phyloP scores from a whole-genome alignment of 2,888 invertebrate genomes.

The Pardosa pseudoannulata region DNA sequence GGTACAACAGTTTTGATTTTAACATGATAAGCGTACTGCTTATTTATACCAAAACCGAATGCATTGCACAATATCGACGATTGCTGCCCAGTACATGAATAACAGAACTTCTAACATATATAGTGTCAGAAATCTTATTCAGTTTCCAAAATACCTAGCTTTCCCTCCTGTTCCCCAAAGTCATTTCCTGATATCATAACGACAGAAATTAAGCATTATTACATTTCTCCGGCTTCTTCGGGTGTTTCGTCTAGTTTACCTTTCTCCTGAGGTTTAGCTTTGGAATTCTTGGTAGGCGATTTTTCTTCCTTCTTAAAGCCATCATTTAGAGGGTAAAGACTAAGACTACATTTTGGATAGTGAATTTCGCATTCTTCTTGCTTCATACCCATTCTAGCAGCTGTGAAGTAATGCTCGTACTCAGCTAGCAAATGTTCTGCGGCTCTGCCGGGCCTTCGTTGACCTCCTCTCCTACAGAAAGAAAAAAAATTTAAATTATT shows the following conservation, averaged over 20 bases:
- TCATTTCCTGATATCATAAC: no score
- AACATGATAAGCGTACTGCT: no score
- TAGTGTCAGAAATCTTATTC: no score
- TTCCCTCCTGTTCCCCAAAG: no score
- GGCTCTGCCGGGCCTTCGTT: slow-evolving; percentile 50
- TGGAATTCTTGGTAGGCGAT: background rate
- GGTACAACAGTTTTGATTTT: no score
- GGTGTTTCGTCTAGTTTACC: background rate
- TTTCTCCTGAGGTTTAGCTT: background rate
- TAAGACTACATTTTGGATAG: slow-evolving; percentile 43
- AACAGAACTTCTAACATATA: no score
- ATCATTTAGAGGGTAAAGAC: slow-evolving; percentile 54
- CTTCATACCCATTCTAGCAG: slow-evolving; percentile 62
- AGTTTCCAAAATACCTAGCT: no score
- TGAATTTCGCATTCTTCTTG: slow-evolving; percentile 43
- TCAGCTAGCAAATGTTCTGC: slow-evolving; percentile 46
- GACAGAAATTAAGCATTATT: no score
- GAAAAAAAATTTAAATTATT: no score
- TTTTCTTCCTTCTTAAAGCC: slow-evolving; percentile 34
- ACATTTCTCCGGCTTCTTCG: background rate
- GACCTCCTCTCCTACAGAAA: slow-evolving; percentile 44
- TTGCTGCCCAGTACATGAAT: no score
- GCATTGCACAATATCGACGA: no score
- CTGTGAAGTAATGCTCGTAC: slow-evolving; percentile 65
- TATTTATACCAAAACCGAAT: no score